phyloP scores from a whole-genome alignment of 2,797 vertebrate genomes.

The Cyprinella venusta region DNA sequence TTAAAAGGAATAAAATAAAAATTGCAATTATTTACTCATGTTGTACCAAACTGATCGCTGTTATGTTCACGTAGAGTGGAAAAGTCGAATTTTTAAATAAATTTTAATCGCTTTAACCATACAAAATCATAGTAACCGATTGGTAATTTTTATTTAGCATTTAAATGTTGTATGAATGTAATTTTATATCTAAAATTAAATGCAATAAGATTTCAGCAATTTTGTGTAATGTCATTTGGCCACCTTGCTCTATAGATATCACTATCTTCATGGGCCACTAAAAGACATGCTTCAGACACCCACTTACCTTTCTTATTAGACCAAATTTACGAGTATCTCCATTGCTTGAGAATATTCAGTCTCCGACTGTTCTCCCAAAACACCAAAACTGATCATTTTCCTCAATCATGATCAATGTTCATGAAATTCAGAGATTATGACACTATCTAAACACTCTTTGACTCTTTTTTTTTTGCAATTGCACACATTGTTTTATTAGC shows the following conservation, averaged over 20 bases:
- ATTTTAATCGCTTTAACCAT: not conserved
- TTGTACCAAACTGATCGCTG: not conserved
- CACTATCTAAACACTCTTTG: not conserved
- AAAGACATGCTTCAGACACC: not conserved
- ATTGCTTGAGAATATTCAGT: not conserved
- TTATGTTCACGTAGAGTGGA: not conserved
- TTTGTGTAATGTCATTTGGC: not conserved
- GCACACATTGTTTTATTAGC: constrained; percentile 1
- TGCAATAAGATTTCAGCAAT: not conserved
- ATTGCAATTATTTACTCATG: not conserved
- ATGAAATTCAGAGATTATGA: not conserved
- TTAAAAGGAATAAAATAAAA: not conserved
- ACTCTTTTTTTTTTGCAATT: not conserved
- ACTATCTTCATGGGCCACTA: not conserved
- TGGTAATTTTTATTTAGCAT: too few species aligned
- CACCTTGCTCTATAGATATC: not conserved
- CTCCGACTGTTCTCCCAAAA: not conserved
- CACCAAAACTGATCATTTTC: not conserved
- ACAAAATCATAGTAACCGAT: not conserved
- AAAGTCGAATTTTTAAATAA: not conserved
- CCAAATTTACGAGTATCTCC: not conserved
- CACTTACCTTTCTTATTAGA: not conserved
- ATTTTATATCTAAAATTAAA: not conserved
- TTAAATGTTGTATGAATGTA: not conserved
- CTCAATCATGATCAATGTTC: too few species aligned